A percentile compares a stretch with the other conserved stretches of the same genome.
phyloP scores from a whole-genome alignment of 2,797 vertebrate species.

The Bufotes viridis region DNA sequence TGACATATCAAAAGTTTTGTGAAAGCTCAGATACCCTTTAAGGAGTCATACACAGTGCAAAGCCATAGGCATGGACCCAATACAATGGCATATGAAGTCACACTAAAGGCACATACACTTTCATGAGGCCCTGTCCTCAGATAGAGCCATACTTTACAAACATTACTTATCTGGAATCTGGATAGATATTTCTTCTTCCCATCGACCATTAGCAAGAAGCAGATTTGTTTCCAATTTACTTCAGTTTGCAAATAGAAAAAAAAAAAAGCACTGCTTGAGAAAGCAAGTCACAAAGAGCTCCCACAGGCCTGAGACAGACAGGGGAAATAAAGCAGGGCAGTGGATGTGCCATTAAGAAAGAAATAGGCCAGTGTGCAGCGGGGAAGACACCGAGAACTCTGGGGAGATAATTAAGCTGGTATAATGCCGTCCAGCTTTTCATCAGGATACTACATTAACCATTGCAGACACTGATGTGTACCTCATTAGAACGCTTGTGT shows the following conservation, averaged over 20 bases:
- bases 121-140: no score
- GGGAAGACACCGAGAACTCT: conserved; percentile 31
- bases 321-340: conserved; percentile 47
- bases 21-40: no score
- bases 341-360: conserved; percentile 50
- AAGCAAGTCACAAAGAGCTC: conserved; percentile 49
- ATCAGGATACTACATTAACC: conserved; percentile 32
- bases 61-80: no score
- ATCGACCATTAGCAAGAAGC: not conserved
- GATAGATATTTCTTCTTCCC: not conserved
- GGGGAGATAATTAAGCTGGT: conserved; percentile 57
- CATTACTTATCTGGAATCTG: not conserved
- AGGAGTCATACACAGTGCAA: no score
- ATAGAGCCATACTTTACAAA: no score
- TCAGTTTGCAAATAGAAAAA: not conserved
- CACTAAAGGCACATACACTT: no score
- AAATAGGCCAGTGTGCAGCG: conserved; percentile 27
- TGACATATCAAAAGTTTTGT: no score
- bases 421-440: conserved; percentile 26
- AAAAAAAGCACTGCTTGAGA: conserved; percentile 14
- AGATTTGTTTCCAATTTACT: conserved; percentile 25
- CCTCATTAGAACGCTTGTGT: not conserved
- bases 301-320: conserved; percentile 41
- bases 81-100: no score
- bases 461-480: not conserved